Evolutionary conservation across 2,113 vertebrate species (phyloP), one percentile per base, ranked within the genome.

Genomic region (Corythornis vintsioides): DNA sequence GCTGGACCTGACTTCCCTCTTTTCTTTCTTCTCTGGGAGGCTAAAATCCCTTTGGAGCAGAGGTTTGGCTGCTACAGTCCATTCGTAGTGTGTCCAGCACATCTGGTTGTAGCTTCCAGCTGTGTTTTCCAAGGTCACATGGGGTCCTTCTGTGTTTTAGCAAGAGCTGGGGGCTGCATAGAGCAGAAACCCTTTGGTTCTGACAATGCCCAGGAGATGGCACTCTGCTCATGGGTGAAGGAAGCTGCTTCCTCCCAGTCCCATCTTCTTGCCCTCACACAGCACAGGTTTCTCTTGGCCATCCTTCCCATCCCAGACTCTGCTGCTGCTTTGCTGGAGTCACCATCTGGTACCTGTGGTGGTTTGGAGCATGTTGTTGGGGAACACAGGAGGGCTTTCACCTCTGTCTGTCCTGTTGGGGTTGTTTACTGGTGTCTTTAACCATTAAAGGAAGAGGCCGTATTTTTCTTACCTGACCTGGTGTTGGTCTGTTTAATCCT

Each of bases 381-480:
- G 80, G 64, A 75, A 67, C 67, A n/a, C 3, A 50, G 85, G 89
- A 64, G 52, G 90, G 72, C 73, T 86, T 75, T 67, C 81, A 88
- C 77, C 65, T 94, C 94, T 80, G 90, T 45, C 76, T 64, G 81
- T 96, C 83, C 45, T 45, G 94, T 94, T 97, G 50, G 93, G 90
- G 93, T 94, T 96, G 96, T 97, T 97, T 96, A 97, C 92, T 79
- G 90, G 74, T 84, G 93, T 97, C 97, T 97, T 96, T 95, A 95
- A 96, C 96, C 96, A 98, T 97, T 98, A 98, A 98, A 98, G 88
- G 73, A 94, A 95, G 96, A 96, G 92, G 95, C 95, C 93, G 86
- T 97, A 97, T 98, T 98, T 98, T 98, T 98, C 95, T 96, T 97
- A 97, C 64, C 47, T 90, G 78, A 84, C 75, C 66, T 88, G 77